These are phyloP conservation scores for Nothoprocta pentlandii DNA, from an alignment of 2,113 vertebrate genomes.

Conservation along the genomic window DNA sequence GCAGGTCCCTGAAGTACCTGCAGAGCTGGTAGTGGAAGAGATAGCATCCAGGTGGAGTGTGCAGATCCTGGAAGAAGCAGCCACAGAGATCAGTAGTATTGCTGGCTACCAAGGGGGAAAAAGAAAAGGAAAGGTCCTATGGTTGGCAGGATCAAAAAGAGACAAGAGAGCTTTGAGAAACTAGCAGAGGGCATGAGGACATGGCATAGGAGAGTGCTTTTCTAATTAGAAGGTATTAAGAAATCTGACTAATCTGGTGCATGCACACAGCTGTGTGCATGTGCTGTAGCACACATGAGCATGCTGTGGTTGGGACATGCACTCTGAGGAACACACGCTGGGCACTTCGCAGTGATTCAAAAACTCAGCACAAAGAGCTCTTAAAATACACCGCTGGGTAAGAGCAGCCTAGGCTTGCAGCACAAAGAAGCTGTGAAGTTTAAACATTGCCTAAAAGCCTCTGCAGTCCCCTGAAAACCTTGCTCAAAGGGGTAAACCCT, in stretches of 20 bases:
- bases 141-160: background rate
- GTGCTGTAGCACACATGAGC: background rate
- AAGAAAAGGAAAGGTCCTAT: background rate
- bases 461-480: background rate
- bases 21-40: background rate
- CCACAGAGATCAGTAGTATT: background rate
- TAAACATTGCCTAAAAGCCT: background rate
- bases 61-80: background rate
- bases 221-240: background rate
- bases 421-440: background rate
- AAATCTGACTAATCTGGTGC: background rate
- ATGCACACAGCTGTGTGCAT: fast-evolving
- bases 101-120: background rate
- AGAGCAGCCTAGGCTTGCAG: background rate
- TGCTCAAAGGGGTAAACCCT: background rate
- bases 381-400: background rate
- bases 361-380: background rate
- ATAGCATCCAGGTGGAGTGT: background rate
- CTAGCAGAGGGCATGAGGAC: background rate
- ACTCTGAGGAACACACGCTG: fast-evolving
- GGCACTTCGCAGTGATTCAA: background rate
- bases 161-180: background rate
- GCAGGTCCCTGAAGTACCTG: background rate
- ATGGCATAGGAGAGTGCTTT: background rate
- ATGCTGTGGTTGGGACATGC: background rate